Conservation (phyloP, 1,140 invertebrate species). For the Teleopsis dalmanni region DNA sequence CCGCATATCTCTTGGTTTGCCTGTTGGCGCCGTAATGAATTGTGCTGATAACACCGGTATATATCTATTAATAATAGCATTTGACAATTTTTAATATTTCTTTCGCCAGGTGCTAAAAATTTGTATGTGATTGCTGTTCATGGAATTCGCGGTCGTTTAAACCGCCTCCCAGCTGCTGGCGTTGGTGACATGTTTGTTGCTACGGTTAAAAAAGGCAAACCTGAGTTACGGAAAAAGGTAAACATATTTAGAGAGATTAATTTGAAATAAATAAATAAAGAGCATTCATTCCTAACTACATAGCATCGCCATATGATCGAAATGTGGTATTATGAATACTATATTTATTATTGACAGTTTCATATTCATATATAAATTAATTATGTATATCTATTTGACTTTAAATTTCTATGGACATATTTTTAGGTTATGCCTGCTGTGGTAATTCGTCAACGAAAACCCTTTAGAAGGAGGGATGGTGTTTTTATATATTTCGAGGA, state of each 20-base stretch:
- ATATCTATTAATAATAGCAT: slow-evolving; percentile 18
- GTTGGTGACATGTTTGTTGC: slow-evolving; percentile 98
- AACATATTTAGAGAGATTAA: slow-evolving; percentile 14
- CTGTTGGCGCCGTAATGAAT: slow-evolving; percentile 98
- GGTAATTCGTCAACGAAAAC: slow-evolving; percentile 95
- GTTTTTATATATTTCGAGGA: slow-evolving; percentile 99
- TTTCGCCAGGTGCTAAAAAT: slow-evolving; percentile 88
- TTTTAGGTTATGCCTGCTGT: slow-evolving; percentile 93
- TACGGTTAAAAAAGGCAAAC: slow-evolving; percentile 99
- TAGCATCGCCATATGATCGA: neutral
- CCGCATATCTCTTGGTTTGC: slow-evolving; percentile 96
- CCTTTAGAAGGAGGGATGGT: slow-evolving; percentile 97
- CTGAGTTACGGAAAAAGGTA: slow-evolving; percentile 97
- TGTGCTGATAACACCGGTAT: slow-evolving; percentile 97
- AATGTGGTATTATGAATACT: neutral
- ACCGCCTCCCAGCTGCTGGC: slow-evolving; percentile 93
- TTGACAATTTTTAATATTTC: slow-evolving; percentile 18
- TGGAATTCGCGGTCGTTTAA: slow-evolving; percentile 94
- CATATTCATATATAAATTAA: too few relatives aligned
- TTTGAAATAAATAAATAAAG: neutral
- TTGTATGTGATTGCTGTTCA: slow-evolving; percentile 98
- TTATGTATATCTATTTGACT: too few relatives aligned
- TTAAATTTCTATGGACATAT: too few relatives aligned
- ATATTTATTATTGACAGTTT: too few relatives aligned
- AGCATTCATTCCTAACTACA: neutral